phyloP scores from a whole-genome alignment of 2,113 vertebrate species.

The Paramisgurnus dabryanus region DNA sequence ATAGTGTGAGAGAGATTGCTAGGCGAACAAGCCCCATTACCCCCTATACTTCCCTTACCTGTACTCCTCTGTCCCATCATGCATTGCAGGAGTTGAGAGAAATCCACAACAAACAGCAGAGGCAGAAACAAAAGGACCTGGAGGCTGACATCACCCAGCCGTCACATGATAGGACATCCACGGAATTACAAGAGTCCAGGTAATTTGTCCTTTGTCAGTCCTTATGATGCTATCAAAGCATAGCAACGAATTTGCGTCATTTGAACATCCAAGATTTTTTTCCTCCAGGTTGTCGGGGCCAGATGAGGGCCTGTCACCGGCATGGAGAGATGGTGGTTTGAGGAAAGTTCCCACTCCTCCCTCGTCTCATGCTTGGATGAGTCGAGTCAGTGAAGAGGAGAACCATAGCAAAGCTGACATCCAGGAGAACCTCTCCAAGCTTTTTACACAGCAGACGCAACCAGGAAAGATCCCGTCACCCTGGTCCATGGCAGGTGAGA shows the following conservation, averaged over 20 bases:
- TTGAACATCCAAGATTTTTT: background rate
- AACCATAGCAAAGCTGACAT: slow-evolving; percentile 81
- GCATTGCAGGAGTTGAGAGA: slow-evolving; percentile 89
- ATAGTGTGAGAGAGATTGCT: background rate
- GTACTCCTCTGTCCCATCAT: slow-evolving; percentile 64
- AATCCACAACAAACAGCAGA: slow-evolving; percentile 90
- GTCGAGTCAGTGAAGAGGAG: slow-evolving; percentile 80
- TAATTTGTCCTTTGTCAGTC: slow-evolving; percentile 25
- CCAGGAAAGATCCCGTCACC: slow-evolving; percentile 71
- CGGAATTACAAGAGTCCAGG: slow-evolving; percentile 70
- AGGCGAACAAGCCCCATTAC: slow-evolving; percentile 19
- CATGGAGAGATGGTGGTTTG: slow-evolving; percentile 65
- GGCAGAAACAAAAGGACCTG: slow-evolving; percentile 86
- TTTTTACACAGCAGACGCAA: slow-evolving; percentile 85
- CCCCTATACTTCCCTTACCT: slow-evolving; percentile 60
- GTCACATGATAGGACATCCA: slow-evolving; percentile 60
- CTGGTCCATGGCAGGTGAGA: slow-evolving; percentile 82
- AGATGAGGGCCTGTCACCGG: slow-evolving; percentile 57
- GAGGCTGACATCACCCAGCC: slow-evolving; percentile 63
- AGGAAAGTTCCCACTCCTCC: slow-evolving; percentile 57
- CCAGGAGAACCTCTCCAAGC: slow-evolving; percentile 85
- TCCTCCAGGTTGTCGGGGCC: slow-evolving; percentile 60
- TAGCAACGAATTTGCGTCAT: background rate
- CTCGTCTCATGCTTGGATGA: slow-evolving; percentile 71
- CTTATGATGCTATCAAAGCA: background rate